Evolutionary conservation across 2,113 vertebrate genomes (phyloP).

Genomic region (Pungitius pungitius): DNA sequence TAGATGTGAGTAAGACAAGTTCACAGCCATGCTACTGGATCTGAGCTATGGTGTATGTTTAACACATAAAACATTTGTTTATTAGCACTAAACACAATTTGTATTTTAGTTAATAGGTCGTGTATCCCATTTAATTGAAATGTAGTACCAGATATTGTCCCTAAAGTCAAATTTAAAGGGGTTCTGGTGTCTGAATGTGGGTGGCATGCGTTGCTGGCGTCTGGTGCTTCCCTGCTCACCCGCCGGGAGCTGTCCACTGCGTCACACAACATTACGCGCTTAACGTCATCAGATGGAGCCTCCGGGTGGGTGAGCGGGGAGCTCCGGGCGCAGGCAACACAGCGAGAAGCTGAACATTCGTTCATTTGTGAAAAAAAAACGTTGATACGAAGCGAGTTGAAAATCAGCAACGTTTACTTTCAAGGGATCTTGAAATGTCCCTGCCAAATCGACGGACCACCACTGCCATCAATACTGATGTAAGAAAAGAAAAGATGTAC

Average conservation of each 20-base stretch:
- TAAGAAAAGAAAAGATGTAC: background rate
- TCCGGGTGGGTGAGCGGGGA: background rate
- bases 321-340: background rate
- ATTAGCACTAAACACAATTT: background rate
- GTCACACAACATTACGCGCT: background rate
- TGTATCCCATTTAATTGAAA: background rate
- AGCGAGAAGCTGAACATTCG: background rate
- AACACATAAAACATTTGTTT: background rate
- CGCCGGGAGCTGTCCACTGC: background rate
- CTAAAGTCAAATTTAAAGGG: background rate
- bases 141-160: too few species aligned
- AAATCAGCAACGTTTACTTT: background rate
- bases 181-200: background rate
- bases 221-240: background rate
- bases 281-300: background rate
- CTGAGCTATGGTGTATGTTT: too few species aligned
- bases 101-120: background rate
- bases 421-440: background rate
- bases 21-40: background rate
- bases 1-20: background rate
- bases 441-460: background rate
- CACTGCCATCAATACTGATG: background rate
- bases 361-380: background rate
- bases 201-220: background rate
- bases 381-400: background rate